phyloP scores from a whole-genome alignment of 2,888 invertebrate genomes.

The Monopis laevigella region DNA sequence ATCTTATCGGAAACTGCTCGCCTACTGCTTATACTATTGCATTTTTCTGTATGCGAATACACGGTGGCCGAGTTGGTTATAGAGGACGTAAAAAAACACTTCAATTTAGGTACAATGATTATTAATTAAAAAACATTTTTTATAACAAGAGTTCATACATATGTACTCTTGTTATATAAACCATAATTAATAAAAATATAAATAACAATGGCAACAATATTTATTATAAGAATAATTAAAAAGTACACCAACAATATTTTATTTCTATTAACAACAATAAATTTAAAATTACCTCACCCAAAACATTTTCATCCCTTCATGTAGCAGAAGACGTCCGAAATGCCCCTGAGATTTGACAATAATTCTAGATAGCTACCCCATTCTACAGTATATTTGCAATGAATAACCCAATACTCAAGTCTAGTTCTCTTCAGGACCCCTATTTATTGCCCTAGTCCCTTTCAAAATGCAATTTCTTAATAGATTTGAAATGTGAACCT shows the following conservation, averaged over 20 bases:
- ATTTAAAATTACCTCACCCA: not conserved
- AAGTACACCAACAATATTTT: too few species aligned
- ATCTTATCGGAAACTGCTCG: too few species aligned
- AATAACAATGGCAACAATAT: too few species aligned
- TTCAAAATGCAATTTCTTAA: conserved; percentile 35
- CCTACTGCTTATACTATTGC: too few species aligned
- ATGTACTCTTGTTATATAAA: too few species aligned
- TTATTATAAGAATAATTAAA: too few species aligned
- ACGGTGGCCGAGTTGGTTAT: too few species aligned
- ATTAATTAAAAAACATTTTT: too few species aligned
- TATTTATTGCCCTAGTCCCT: conserved; percentile 37
- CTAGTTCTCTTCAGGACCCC: conserved; percentile 51
- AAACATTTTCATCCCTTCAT: not conserved
- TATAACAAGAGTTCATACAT: too few species aligned
- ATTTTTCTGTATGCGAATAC: too few species aligned
- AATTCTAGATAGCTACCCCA: conserved; percentile 53
- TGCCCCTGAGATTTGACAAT: conserved; percentile 58
- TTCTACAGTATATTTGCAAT: conserved; percentile 41
- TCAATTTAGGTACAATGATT: too few species aligned
- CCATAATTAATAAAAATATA: too few species aligned
- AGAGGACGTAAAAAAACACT: not conserved
- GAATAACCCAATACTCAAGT: conserved; percentile 31
- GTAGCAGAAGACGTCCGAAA: conserved; percentile 26
- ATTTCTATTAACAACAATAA: not conserved
- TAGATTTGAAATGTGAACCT: conserved; percentile 20